Evolutionary conservation across 2,797 vertebrate species (phyloP).

Genomic region (Falco berigora): DNA sequence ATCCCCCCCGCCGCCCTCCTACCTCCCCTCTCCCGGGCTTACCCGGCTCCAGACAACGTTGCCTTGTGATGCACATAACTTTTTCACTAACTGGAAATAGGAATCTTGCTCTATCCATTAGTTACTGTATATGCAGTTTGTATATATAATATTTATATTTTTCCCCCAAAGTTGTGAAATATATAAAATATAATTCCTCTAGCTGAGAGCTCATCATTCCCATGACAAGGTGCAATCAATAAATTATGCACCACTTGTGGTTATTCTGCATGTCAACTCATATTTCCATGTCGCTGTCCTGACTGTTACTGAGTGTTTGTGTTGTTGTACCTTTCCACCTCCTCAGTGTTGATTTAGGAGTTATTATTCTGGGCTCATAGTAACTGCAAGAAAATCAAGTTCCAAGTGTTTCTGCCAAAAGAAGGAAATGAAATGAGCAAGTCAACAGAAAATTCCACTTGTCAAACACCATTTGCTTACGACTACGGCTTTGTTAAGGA

Average conservation of each 20-base stretch:
- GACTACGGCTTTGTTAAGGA: slow-evolving; percentile 63
- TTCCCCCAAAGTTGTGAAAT: slow-evolving; percentile 68
- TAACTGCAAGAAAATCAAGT: slow-evolving; percentile 72
- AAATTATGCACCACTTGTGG: slow-evolving; percentile 70
- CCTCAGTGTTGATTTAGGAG: slow-evolving; percentile 71
- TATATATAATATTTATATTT: slow-evolving; percentile 74
- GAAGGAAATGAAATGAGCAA: slow-evolving; percentile 71
- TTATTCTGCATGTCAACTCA: slow-evolving; percentile 70
- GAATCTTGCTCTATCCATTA: slow-evolving; percentile 67
- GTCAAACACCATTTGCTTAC: slow-evolving; percentile 72
- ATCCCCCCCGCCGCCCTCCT: background rate
- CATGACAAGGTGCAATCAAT: slow-evolving; percentile 73
- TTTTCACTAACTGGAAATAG: slow-evolving; percentile 58
- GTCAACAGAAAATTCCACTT: slow-evolving; percentile 75
- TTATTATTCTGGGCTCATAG: slow-evolving; percentile 72
- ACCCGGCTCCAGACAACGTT: background rate
- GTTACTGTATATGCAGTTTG: slow-evolving; percentile 66
- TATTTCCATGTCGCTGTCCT: slow-evolving; percentile 70
- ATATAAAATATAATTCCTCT: slow-evolving; percentile 72
- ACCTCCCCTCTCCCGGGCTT: background rate
- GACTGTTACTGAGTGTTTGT: slow-evolving; percentile 72
- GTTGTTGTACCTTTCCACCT: slow-evolving; percentile 74
- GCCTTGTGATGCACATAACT: slow-evolving; percentile 27
- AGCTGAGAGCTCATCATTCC: slow-evolving; percentile 70
- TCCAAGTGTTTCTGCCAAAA: slow-evolving; percentile 73